Percentiles rank a stretch among this genome's conserved stretches.
These are phyloP conservation scores for Lordiphosa clarofinis DNA, from an alignment of 1,140 invertebrate genomes.

Conservation along the genomic window DNA sequence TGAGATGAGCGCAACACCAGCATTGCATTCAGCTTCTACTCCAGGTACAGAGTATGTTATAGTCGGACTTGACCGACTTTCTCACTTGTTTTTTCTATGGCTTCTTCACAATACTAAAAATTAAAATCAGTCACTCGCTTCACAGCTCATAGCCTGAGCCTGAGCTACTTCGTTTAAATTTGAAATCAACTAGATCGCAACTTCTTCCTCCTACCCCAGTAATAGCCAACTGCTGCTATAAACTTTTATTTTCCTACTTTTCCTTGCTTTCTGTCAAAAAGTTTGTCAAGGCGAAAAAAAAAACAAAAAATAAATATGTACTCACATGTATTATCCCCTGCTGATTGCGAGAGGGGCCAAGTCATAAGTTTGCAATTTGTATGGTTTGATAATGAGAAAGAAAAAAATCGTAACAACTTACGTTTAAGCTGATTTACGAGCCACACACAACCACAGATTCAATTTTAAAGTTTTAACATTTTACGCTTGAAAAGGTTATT, in stretches of 20 bases:
- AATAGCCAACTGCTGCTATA: constrained; percentile 18
- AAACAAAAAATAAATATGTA: constrained; percentile 1
- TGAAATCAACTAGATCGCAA: too few relatives aligned
- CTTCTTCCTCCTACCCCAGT: neutral
- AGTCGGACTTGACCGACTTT: too few relatives aligned
- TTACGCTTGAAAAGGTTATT: constrained; percentile 50
- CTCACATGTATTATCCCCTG: constrained; percentile 27
- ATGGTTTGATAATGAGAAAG: constrained; percentile 45
- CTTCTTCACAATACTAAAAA: too few relatives aligned
- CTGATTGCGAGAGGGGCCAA: constrained; percentile 19
- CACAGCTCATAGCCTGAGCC: too few relatives aligned
- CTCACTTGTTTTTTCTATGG: too few relatives aligned
- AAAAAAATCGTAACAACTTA: constrained; percentile 14
- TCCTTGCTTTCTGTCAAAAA: constrained; percentile 43
- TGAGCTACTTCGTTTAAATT: too few relatives aligned
- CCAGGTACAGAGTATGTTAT: too few relatives aligned
- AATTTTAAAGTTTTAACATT: constrained; percentile 35
- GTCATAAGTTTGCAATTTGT: constrained; percentile 36
- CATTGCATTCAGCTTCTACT: too few relatives aligned
- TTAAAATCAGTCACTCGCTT: too few relatives aligned
- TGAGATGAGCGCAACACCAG: too few relatives aligned
- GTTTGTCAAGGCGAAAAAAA: constrained; percentile 20
- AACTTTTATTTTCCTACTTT: constrained; percentile 16
- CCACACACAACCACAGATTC: constrained; percentile 9
- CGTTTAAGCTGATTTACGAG: constrained; percentile 32